Conservation (phyloP, 2,113 vertebrate genomes). For the Phylloscopus trochilus region DNA sequence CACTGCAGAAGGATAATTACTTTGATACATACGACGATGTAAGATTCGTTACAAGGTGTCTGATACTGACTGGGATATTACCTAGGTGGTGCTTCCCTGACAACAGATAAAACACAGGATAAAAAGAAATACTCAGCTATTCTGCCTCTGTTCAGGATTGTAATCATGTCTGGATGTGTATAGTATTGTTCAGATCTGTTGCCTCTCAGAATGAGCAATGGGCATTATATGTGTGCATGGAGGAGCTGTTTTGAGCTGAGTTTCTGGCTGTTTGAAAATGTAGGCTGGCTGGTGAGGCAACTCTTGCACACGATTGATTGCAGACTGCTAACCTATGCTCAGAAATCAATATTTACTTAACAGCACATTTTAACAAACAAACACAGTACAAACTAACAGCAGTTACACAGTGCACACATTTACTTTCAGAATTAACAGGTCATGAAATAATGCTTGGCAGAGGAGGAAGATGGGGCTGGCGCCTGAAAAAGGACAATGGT, state of each 20-base stretch:
- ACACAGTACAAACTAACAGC: constrained; percentile 15
- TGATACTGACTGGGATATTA: background rate
- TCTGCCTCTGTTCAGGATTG: background rate
- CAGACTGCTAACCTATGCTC: constrained; percentile 44
- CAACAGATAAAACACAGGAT: background rate
- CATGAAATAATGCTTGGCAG: background rate
- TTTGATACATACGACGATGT: fast-evolving
- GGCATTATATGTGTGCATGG: background rate
- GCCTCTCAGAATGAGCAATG: background rate
- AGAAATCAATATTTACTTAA: constrained; percentile 63
- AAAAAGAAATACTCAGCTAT: background rate
- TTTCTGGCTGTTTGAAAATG: background rate
- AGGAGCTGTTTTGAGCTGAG: background rate
- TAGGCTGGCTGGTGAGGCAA: background rate
- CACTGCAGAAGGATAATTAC: background rate
- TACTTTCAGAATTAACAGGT: constrained; percentile 24
- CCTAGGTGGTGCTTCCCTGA: background rate
- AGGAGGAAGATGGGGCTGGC: background rate
- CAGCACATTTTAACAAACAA: constrained; percentile 32
- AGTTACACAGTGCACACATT: constrained; percentile 25
- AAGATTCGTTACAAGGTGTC: background rate
- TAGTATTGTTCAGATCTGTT: background rate
- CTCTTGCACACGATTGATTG: constrained; percentile 12
- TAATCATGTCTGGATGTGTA: background rate
- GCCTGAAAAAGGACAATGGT: background rate